Evolutionary conservation across 2,888 invertebrate species (phyloP), one percentile per base, ranked within the genome.

Genomic region (Candidula unifasciata): DNA sequence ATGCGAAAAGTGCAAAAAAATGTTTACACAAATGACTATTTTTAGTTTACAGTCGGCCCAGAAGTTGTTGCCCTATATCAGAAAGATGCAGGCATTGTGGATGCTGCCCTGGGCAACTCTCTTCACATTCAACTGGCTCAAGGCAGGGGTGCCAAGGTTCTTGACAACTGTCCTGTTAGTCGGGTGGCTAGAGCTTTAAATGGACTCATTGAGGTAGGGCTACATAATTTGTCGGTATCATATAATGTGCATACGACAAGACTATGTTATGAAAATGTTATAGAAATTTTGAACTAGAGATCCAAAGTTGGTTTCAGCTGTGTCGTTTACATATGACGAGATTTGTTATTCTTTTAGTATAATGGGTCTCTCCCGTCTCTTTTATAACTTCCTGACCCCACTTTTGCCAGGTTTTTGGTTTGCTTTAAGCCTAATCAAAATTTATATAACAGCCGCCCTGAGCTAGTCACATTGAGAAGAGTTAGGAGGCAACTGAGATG

Each of bases 61-160:
- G 88, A 85, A 2, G 87, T 88, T 60, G 86, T 88, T 35, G 91
- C 90, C 3, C 85, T 93, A 27, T 92, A 89, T 85, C 92, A 93
- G 87, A 88, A 89, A 57, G 92, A 92, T 80, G 91, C 91, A 5
- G 93, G 93, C 0, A 87, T 93, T 0, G 93, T 93, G 21, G 92
- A 93, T 83, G 93, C 93, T 0, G 93, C 92, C 10, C 80, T 90
- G 83, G 92, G 88, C 10, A 93, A 93, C 83, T 88, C 92, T 44
- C 89, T 91, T 2, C 93, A 93, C 85, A 83, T 91, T 18, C 93
- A 93, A 86, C 89, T 93, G 18, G 93, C 93, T 33, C 82, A 89
- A 57, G 91, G 90, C 0, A 86, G 90, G 60, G 93, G 93, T 0
- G 93, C 93, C 0, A 87, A 89, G 18, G 87, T 93, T 74, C 77